Evolutionary conservation across 1,140 invertebrate species (phyloP).

Genomic region (Oncopeltus fasciatus): DNA sequence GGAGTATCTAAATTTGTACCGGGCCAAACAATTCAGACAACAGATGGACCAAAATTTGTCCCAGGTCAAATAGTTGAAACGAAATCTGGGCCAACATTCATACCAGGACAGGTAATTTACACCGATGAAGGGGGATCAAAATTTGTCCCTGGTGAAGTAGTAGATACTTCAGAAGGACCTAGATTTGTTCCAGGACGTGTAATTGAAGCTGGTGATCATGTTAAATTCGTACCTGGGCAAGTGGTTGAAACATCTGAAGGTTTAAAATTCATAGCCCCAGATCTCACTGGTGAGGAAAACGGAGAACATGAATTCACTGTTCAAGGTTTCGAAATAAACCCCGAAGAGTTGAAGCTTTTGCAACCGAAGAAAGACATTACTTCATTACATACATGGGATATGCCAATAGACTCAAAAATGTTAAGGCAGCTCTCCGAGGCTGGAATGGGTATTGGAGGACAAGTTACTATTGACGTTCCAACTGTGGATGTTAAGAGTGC

Average conservation of each 20-base stretch:
- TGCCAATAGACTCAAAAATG: slow-evolving; percentile 50
- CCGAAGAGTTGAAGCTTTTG: slow-evolving; percentile 48
- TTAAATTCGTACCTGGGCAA: slow-evolving; percentile 53
- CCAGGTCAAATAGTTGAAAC: slow-evolving; percentile 58
- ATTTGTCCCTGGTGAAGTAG: slow-evolving; percentile 58
- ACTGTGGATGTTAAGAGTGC: slow-evolving; percentile 37
- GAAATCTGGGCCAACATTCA: slow-evolving; percentile 53
- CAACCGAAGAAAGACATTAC: slow-evolving; percentile 34
- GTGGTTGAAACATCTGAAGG: slow-evolving; percentile 56
- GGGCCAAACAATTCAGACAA: slow-evolving; percentile 51
- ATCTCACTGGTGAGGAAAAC: slow-evolving; percentile 46
- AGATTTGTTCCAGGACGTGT: slow-evolving; percentile 57
- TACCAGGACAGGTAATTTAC: slow-evolving; percentile 56
- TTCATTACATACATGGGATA: slow-evolving; percentile 38
- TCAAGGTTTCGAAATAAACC: slow-evolving; percentile 57
- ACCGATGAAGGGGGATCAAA: slow-evolving; percentile 51
- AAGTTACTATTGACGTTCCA: slow-evolving; percentile 43
- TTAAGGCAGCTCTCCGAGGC: slow-evolving; percentile 50
- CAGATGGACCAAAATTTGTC: slow-evolving; percentile 50
- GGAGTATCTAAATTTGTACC: slow-evolving; percentile 52
- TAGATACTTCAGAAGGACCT: slow-evolving; percentile 53
- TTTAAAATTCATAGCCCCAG: slow-evolving; percentile 51
- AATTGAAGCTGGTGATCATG: slow-evolving; percentile 47
- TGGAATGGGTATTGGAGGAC: slow-evolving; percentile 50
- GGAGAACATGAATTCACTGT: slow-evolving; percentile 45